These are phyloP conservation scores for Hystrix cristata DNA, from an alignment of 2,113 vertebrate genomes.

Conservation along the genomic window DNA sequence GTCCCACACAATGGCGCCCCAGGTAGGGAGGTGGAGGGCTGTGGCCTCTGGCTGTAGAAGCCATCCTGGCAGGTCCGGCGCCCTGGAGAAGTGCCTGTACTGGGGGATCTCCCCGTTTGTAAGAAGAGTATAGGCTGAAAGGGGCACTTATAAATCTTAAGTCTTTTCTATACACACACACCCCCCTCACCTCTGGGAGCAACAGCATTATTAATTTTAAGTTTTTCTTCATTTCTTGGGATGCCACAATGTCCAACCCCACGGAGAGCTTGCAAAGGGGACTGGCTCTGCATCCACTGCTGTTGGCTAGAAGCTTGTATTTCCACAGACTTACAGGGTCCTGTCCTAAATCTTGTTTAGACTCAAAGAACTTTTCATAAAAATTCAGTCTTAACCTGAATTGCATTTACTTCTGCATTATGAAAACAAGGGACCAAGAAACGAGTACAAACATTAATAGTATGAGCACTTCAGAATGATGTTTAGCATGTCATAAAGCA, in stretches of 20 bases:
- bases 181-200: not conserved
- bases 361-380: not conserved
- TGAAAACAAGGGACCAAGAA: not conserved
- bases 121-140: not conserved
- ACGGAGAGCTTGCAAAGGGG: not conserved
- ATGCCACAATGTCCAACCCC: not conserved
- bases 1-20: not conserved
- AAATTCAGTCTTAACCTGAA: not conserved
- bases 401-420: not conserved
- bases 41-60: not conserved
- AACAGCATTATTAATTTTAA: not conserved
- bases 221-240: not conserved
- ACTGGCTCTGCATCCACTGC: not conserved
- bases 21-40: not conserved
- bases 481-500: slow-evolving; percentile 28
- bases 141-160: no score
- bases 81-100: not conserved
- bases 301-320: not conserved
- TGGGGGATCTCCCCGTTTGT: not conserved
- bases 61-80: not conserved
- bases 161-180: no score
- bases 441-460: slow-evolving; percentile 3
- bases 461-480: slow-evolving; percentile 14
- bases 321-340: not conserved
- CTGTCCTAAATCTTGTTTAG: not conserved